A percentile compares a stretch with the other conserved stretches of the same genome.
Evolutionary conservation across 2,888 invertebrate species (phyloP).

Genomic region (Malthinus seriepunctatus): DNA sequence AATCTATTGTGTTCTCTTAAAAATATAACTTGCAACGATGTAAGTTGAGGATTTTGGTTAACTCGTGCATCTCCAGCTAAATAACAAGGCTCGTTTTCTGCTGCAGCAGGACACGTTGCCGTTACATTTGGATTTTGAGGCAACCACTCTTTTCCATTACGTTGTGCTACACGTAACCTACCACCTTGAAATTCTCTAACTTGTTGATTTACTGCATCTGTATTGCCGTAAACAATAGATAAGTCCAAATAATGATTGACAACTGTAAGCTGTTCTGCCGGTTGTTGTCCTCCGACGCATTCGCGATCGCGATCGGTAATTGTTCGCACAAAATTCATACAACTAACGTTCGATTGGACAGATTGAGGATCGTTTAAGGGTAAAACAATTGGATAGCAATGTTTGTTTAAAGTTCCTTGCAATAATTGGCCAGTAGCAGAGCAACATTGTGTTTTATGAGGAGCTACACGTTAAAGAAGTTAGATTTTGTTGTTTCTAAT

Average conservation of each 20-base stretch:
- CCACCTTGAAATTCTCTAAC: conserved; percentile 73
- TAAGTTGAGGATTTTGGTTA: conserved; percentile 75
- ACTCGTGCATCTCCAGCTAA: conserved; percentile 70
- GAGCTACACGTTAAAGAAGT: conserved; percentile 55
- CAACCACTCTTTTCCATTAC: conserved; percentile 71
- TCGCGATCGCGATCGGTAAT: conserved; percentile 68
- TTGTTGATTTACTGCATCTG: conserved; percentile 64
- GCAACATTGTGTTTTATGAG: conserved; percentile 65
- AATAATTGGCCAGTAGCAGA: conserved; percentile 61
- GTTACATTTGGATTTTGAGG: conserved; percentile 71
- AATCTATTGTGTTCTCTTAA: conserved; percentile 77
- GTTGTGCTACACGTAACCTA: conserved; percentile 64
- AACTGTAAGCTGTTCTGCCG: conserved; percentile 73
- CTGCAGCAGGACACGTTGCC: conserved; percentile 66
- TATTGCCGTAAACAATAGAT: conserved; percentile 81
- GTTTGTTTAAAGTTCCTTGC: conserved; percentile 52
- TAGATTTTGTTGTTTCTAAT: background rate
- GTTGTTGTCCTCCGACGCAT: conserved; percentile 64
- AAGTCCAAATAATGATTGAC: conserved; percentile 77
- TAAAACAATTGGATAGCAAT: conserved; percentile 61
- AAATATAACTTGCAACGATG: conserved; percentile 68
- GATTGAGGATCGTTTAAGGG: conserved; percentile 62
- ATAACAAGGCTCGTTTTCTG: conserved; percentile 73
- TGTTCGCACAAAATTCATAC: conserved; percentile 76
- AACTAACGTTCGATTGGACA: conserved; percentile 59